A percentile compares a stretch with the other conserved stretches of the same genome.
Evolutionary conservation across 2,888 invertebrate genomes (phyloP).

Genomic region (Eledona agricola): DNA sequence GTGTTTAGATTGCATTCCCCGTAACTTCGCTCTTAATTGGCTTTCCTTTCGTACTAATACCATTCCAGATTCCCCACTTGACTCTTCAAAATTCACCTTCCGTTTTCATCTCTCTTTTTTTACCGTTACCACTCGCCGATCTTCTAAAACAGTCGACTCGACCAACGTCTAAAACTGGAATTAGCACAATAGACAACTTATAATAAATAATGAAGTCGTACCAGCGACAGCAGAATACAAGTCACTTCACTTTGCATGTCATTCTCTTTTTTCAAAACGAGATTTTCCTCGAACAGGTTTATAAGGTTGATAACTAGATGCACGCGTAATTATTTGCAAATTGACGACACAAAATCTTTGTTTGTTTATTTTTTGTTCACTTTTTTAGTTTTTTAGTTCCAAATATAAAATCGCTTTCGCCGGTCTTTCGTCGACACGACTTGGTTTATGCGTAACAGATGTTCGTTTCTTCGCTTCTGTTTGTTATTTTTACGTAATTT

Average conservation of each 20-base stretch:
- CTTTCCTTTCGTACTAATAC: slow-evolving; percentile 17
- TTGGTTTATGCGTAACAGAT: slow-evolving; percentile 32
- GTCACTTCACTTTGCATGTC: slow-evolving; percentile 34
- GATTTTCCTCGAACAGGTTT: slow-evolving; percentile 33
- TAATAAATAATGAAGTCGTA: slow-evolving; percentile 35
- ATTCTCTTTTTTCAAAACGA: slow-evolving; percentile 31
- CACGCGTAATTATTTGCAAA: slow-evolving; percentile 22
- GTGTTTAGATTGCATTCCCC: slow-evolving; percentile 19
- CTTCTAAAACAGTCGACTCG: slow-evolving; percentile 1
- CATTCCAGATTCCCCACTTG: slow-evolving; percentile 7
- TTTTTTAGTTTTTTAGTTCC: slow-evolving; percentile 4
- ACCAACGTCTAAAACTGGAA: slow-evolving; percentile 21
- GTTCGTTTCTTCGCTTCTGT: slow-evolving; percentile 28
- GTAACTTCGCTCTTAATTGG: slow-evolving; percentile 26
- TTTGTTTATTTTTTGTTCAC: slow-evolving; percentile 4
- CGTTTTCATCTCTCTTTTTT: slow-evolving; percentile 5
- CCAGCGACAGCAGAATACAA: slow-evolving; percentile 20
- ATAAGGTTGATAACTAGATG: slow-evolving; percentile 26
- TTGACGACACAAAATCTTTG: slow-evolving; percentile 8
- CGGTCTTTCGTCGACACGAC: slow-evolving; percentile 21
- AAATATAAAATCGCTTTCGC: slow-evolving; percentile 18
- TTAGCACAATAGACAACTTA: slow-evolving; percentile 28
- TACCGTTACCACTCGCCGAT: not conserved
- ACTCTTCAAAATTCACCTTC: slow-evolving; percentile 33
- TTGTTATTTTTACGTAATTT: slow-evolving; percentile 34